Conservation (phyloP, 2,888 invertebrate genomes). For the Ferdinandea cuprea region DNA sequence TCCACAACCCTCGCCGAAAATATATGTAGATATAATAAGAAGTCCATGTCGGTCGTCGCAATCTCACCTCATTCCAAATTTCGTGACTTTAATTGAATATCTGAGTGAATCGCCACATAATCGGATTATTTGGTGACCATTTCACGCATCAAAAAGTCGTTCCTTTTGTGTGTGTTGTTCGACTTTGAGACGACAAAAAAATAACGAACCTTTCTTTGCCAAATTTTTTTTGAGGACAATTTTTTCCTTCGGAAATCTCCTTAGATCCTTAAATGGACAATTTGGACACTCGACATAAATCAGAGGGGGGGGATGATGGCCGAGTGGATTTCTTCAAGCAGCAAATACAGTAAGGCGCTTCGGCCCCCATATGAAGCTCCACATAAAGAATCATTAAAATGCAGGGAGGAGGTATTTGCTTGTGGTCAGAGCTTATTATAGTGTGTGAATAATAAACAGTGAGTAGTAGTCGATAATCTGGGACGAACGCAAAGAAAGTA, state of each 20-base stretch:
- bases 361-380: background rate
- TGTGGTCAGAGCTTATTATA: conserved; percentile 66
- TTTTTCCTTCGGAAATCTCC: conserved; percentile 41
- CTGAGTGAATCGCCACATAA: conserved; percentile 78
- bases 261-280: conserved; percentile 48
- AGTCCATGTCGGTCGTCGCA: too few relatives aligned
- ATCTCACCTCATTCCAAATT: background rate
- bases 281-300: conserved; percentile 51
- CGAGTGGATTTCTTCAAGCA: conserved; percentile 17
- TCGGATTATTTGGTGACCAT: conserved; percentile 81
- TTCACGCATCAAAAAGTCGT: conserved; percentile 79
- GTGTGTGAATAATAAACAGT: conserved; percentile 59
- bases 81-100: conserved; percentile 70
- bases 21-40: too few relatives aligned
- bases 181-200: conserved; percentile 44
- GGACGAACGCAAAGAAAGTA: background rate
- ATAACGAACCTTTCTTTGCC: conserved; percentile 54
- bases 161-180: conserved; percentile 45
- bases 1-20: too few relatives aligned
- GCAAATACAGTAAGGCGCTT: conserved; percentile 28
- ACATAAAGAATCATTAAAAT: conserved; percentile 8
- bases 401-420: conserved; percentile 25
- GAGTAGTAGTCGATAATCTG: conserved; percentile 8
- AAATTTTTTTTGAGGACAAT: conserved; percentile 8
- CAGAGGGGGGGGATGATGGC: conserved; percentile 36